Percentiles rank a stretch among this genome's conserved stretches.
Conservation (phyloP, 2,888 invertebrate genomes). For the Nemapogon koenigi region DNA sequence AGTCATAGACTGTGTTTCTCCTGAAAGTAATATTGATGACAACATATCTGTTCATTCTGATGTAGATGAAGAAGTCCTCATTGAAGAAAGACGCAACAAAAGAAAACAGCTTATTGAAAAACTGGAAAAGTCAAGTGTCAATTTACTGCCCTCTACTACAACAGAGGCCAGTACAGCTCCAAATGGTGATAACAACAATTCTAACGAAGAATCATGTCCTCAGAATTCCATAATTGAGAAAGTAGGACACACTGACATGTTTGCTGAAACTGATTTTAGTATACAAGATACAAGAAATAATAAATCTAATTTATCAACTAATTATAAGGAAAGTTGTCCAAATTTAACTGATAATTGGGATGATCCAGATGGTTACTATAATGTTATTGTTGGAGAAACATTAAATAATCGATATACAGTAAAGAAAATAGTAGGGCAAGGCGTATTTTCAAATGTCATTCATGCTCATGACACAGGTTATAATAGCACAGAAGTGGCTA, state of each 20-base stretch:
- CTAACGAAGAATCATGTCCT: constrained; percentile 12
- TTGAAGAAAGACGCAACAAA: constrained; percentile 85
- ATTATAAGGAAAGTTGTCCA: constrained; percentile 75
- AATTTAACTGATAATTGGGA: constrained; percentile 98
- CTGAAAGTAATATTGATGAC: constrained; percentile 54
- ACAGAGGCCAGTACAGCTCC: constrained; percentile 18
- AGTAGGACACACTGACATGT: constrained; percentile 79
- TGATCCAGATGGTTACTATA: constrained; percentile 97
- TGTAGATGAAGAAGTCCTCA: constrained; percentile 90
- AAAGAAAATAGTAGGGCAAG: constrained; percentile 96
- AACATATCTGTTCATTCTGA: constrained; percentile 70
- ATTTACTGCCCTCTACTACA: not conserved
- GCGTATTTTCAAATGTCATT: constrained; percentile 97
- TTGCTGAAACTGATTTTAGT: constrained; percentile 90
- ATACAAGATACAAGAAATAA: constrained; percentile 78
- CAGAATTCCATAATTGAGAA: constrained; percentile 18
- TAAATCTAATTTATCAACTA: constrained; percentile 23
- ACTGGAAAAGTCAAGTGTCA: constrained; percentile 20
- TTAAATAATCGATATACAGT: constrained; percentile 86
- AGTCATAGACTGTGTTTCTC: too few relatives aligned
- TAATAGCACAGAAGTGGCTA: constrained; percentile 88
- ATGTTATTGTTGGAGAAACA: constrained; percentile 88
- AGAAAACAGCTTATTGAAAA: constrained; percentile 83
- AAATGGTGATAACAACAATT: constrained; percentile 15
- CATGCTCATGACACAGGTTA: constrained; percentile 87